Conservation (phyloP, 1,140 invertebrate genomes). For the Camponotus pennsylvanicus region DNA sequence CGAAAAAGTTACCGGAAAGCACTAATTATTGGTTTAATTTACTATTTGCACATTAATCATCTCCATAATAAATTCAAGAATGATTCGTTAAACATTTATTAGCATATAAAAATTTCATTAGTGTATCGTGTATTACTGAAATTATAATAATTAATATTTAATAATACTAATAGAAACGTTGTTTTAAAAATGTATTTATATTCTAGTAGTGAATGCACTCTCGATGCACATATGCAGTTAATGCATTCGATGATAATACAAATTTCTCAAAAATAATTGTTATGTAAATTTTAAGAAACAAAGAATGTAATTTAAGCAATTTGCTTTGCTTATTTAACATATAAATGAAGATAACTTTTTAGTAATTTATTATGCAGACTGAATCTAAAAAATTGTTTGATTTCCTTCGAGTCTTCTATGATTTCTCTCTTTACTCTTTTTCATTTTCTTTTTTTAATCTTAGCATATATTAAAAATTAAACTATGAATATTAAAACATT, state of each 20-base stretch:
- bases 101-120: background rate
- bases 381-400: background rate
- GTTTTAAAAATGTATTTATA: background rate
- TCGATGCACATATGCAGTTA: background rate
- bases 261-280: background rate
- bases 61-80: background rate
- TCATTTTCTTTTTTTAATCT: background rate
- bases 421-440: no score
- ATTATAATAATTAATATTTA: background rate
- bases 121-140: no score
- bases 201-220: background rate
- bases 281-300: conserved; percentile 7
- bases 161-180: background rate
- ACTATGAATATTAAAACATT: background rate
- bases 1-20: background rate
- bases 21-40: background rate
- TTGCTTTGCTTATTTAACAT: background rate
- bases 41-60: background rate
- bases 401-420: background rate
- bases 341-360: background rate
- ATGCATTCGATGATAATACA: background rate
- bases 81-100: background rate
- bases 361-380: background rate
- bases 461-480: background rate
- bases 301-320: background rate